A percentile compares a stretch with the other conserved stretches of the same genome.
phyloP scores from a whole-genome alignment of 2,797 vertebrate genomes.

The Pitangus sulphuratus region DNA sequence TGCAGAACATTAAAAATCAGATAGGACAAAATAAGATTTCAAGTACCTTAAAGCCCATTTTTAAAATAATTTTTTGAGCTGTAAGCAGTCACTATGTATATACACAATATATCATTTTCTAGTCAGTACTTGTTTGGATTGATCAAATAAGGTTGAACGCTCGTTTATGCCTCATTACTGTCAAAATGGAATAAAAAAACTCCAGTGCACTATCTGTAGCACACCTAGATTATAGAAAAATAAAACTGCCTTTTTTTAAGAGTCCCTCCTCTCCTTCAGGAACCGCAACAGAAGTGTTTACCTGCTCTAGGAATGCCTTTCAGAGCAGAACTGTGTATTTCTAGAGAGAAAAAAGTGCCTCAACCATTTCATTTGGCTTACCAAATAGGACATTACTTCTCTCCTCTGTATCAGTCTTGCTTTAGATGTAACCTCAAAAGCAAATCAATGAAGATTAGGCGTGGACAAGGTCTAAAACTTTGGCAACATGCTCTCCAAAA shows the following conservation, averaged over 20 bases:
- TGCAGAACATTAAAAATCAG: slow-evolving; percentile 30
- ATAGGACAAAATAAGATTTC: slow-evolving; percentile 26
- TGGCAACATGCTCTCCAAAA: slow-evolving; percentile 4
- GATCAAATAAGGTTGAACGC: slow-evolving; percentile 33
- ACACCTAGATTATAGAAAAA: slow-evolving; percentile 10
- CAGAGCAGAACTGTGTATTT: slow-evolving; percentile 3
- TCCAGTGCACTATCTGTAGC: background rate
- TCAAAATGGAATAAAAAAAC: background rate
- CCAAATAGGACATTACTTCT: background rate
- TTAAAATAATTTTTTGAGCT: slow-evolving; percentile 7
- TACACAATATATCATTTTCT: background rate
- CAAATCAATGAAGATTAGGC: slow-evolving; percentile 25
- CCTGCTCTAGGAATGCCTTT: slow-evolving; percentile 22
- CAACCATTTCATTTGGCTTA: background rate
- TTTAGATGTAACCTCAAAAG: slow-evolving; percentile 19
- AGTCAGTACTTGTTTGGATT: background rate
- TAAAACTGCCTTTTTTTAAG: background rate
- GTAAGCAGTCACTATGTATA: slow-evolving; percentile 26
- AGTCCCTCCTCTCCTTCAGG: background rate
- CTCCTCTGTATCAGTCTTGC: slow-evolving; percentile 14
- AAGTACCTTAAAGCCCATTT: background rate
- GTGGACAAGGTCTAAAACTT: slow-evolving; percentile 23
- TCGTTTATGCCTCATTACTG: background rate
- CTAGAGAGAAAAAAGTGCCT: background rate
- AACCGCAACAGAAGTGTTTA: background rate